Base-by-base conservation (phyloP, 2,888 invertebrate genomes). In the Meghimatium bilineatum region DNA sequence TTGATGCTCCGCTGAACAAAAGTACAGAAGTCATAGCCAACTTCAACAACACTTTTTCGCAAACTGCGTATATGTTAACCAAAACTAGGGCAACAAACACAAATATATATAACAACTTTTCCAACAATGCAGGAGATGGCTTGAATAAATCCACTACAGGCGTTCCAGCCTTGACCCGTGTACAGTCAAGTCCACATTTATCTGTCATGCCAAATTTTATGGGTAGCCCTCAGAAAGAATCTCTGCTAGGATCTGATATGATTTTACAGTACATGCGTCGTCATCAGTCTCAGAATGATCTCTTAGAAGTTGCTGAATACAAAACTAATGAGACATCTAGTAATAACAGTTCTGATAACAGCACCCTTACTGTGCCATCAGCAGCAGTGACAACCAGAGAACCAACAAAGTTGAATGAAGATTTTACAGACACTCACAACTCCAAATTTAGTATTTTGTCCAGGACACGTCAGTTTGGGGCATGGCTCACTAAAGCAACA, bases 401-500 rank as follows among this genome's bases (percentile, higher is more conserved):
- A 23, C 20, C 29, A 23, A 8, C n/a, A 17, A 66, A 32, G n/a
- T n/a, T 10, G 17, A 1, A 29, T 2, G 44, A 20, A 8, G 38
- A 34, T 17, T 8, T 44, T 6, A 17, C 49, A 17, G 26, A 26
- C 26, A 32, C 29, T 17, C 17, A 32, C 32, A 52, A 14, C n/a
- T 56, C 71, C 44, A 60, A 71, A 14, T 71, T 78, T 23, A 56
- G 78, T 23, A n/a, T 83, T 32, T 44, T 83, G 29, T 69, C 83
- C 38, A 34, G 60, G 1, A 83, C 83, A 44, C 69, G 77, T 10
- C 77, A 71, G 77, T 78, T 83, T 77, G 83, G 83, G 26, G n/a
- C 83, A 10, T 83, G 83, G 83, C 17, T 83, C 60, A 67, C 44
- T 12, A 78, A 67, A 66, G 79, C 71, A 10, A 78, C 78, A 77